A percentile compares a stretch with the other conserved stretches of the same genome.
Conservation (phyloP, 2,888 invertebrate genomes). For the Amphipyra berbera region DNA sequence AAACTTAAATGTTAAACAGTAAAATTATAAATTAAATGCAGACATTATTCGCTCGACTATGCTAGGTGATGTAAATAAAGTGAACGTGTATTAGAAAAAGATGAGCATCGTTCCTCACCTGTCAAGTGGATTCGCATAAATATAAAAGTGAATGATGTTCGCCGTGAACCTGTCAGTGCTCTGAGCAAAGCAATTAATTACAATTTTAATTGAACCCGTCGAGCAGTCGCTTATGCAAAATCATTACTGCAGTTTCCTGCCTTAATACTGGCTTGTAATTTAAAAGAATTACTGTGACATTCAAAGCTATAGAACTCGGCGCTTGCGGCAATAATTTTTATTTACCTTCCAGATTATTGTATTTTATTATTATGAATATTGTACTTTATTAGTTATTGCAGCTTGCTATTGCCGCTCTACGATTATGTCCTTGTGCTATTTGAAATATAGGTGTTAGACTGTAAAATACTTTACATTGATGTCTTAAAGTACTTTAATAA, state of each 20-base stretch:
- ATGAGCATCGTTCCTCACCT: constrained; percentile 79
- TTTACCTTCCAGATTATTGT: constrained; percentile 45
- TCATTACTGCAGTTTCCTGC: constrained; percentile 68
- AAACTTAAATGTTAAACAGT: too few relatives aligned
- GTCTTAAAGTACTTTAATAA: constrained; percentile 31
- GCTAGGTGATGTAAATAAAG: constrained; percentile 58
- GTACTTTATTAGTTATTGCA: constrained; percentile 45
- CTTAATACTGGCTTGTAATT: constrained; percentile 51
- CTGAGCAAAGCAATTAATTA: constrained; percentile 85
- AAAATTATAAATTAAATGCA: background rate
- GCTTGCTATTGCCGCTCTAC: constrained; percentile 30
- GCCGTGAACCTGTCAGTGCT: constrained; percentile 80
- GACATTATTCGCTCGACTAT: constrained; percentile 10
- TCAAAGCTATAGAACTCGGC: constrained; percentile 37
- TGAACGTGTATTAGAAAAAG: constrained; percentile 71
- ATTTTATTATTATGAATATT: constrained; percentile 56
- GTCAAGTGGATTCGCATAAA: constrained; percentile 85
- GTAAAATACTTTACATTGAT: constrained; percentile 31
- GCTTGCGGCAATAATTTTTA: constrained; percentile 48
- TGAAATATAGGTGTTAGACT: constrained; percentile 38
- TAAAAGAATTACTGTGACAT: constrained; percentile 61
- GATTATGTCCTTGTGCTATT: constrained; percentile 44
- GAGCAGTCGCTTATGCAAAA: constrained; percentile 76
- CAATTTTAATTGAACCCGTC: constrained; percentile 83
- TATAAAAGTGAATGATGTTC: constrained; percentile 86